Evolutionary conservation across 2,888 invertebrate genomes (phyloP).

Genomic region (Tiphia femorata): DNA sequence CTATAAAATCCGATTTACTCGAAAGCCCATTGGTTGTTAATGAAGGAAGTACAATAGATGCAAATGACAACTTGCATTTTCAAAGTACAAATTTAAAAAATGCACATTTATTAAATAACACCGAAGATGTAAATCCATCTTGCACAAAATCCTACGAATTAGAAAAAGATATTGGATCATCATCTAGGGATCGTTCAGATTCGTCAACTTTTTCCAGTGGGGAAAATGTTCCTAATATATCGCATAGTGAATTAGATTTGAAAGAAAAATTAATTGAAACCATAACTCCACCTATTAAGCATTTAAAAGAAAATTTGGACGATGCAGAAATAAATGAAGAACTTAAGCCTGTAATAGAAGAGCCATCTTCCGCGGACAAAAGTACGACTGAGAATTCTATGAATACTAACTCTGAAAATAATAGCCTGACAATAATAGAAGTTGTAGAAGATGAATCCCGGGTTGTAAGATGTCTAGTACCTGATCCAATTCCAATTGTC

Average conservation of each 20-base stretch:
- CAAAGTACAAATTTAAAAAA: slow-evolving; percentile 11
- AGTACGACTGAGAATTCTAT: slow-evolving; percentile 21
- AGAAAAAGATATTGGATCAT: background rate
- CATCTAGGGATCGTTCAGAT: slow-evolving; percentile 7
- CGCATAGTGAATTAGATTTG: slow-evolving; percentile 1
- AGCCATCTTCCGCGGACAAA: slow-evolving; percentile 28
- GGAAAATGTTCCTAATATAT: slow-evolving; percentile 9
- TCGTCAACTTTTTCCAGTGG: slow-evolving; percentile 8
- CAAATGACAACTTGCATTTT: too few relatives aligned
- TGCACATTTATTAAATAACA: background rate
- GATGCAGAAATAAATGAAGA: slow-evolving; percentile 15
- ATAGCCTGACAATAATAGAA: slow-evolving; percentile 54
- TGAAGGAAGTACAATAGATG: slow-evolving; percentile 4
- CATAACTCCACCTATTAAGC: slow-evolving; percentile 1
- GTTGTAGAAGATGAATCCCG: slow-evolving; percentile 51
- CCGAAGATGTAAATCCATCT: slow-evolving; percentile 4
- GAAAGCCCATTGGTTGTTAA: slow-evolving; percentile 6
- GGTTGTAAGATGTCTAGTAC: slow-evolving; percentile 48
- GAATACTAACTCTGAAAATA: slow-evolving; percentile 20
- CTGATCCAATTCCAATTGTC: slow-evolving; percentile 58
- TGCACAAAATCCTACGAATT: background rate
- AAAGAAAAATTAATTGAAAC: slow-evolving; percentile 7
- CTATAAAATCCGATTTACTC: slow-evolving; percentile 7
- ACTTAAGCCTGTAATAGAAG: slow-evolving; percentile 35
- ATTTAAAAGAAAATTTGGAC: slow-evolving; percentile 1